These are phyloP conservation scores for Psittacula echo DNA, from an alignment of 2,797 vertebrate genomes.

Conservation along the genomic window DNA sequence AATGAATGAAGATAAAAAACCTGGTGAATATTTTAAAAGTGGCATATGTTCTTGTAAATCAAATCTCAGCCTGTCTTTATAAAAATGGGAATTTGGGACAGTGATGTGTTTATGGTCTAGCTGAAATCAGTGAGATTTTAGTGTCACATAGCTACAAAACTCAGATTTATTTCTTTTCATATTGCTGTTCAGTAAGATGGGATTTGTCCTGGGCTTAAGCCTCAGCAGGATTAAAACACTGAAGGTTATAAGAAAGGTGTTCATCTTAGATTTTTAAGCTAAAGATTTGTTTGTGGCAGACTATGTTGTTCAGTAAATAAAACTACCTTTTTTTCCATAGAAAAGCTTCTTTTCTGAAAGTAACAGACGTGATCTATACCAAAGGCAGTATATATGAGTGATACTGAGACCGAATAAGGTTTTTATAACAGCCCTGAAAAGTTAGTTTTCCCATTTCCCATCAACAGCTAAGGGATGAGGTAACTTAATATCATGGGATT, in stretches of 20 bases:
- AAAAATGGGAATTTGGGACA: background rate
- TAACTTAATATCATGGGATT: background rate
- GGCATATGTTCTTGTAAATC: background rate
- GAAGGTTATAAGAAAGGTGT: background rate
- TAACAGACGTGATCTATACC: background rate
- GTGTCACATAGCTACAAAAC: background rate
- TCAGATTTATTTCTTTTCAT: background rate
- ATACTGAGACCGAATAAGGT: background rate
- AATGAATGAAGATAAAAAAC: constrained; percentile 45
- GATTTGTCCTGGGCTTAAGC: background rate
- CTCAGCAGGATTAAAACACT: background rate
- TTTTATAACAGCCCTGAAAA: background rate
- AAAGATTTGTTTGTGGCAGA: background rate
- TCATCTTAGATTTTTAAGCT: background rate
- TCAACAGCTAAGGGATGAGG: background rate
- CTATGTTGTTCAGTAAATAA: background rate
- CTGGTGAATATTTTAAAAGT: background rate
- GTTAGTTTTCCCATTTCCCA: background rate
- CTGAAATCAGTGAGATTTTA: background rate
- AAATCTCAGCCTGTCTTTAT: background rate
- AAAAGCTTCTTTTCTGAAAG: background rate
- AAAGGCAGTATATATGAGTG: background rate
- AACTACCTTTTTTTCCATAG: background rate
- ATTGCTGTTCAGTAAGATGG: background rate
- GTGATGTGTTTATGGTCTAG: background rate